Percentiles rank a stretch among this genome's conserved stretches.
Conservation (phyloP, 2,888 invertebrate species). For the Drosophila suboccidentalis region DNA sequence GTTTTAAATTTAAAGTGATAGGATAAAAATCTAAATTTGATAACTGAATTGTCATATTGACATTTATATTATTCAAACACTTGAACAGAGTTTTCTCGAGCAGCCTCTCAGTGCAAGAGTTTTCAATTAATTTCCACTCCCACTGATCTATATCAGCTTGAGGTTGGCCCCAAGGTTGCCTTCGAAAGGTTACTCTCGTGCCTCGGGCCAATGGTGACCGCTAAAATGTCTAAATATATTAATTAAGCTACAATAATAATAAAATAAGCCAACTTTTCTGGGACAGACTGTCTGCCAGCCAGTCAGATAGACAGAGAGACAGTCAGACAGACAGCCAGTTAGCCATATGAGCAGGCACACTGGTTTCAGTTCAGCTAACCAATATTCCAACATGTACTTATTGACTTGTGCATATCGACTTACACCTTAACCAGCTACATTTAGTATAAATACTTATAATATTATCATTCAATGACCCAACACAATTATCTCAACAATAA, state of each 20-base stretch:
- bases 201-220: conserved; percentile 64
- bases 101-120: conserved; percentile 35
- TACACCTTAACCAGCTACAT: conserved; percentile 3
- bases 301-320: not conserved
- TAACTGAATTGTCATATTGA: not conserved
- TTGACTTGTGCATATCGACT: conserved; percentile 6
- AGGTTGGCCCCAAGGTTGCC: conserved; percentile 57
- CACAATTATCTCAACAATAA: conserved; percentile 21
- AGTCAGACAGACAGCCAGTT: conserved; percentile 12
- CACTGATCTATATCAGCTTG: conserved; percentile 67
- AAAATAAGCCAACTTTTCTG: conserved; percentile 44
- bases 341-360: conserved; percentile 42
- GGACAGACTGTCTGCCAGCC: conserved; percentile 24
- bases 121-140: conserved; percentile 75
- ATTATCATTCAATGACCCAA: conserved; percentile 39
- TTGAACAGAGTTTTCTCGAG: conserved; percentile 10
- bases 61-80: not conserved
- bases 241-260: conserved; percentile 67
- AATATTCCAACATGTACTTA: conserved; percentile 26
- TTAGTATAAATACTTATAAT: conserved; percentile 1
- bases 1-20: too few species aligned
- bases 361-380: conserved; percentile 44
- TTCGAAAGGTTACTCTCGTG: conserved; percentile 64
- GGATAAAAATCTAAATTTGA: too few species aligned
- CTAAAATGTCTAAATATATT: conserved; percentile 74